Conservation (phyloP, 2,888 invertebrate genomes). For the Zaprionus bogoriensis region DNA sequence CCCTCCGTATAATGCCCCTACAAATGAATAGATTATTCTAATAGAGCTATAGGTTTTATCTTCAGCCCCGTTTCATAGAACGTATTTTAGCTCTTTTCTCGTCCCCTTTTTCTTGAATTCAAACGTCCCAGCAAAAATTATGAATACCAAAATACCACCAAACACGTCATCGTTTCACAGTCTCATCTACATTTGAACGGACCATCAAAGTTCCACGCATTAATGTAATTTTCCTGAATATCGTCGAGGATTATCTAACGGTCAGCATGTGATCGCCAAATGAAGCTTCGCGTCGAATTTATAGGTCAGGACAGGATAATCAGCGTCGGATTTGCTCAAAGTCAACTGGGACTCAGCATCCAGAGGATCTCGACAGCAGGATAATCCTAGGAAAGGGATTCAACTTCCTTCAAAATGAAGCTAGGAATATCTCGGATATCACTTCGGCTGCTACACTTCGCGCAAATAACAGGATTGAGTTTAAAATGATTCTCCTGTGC, state of each 20-base stretch:
- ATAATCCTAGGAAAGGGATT: no score
- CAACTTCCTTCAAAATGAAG: no score
- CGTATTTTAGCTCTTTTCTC: conserved; percentile 27
- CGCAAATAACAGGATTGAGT: no score
- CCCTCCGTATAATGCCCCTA: conserved; percentile 20
- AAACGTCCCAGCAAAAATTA: not conserved
- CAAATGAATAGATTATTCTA: not conserved
- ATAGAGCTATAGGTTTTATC: not conserved
- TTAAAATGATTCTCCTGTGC: not conserved
- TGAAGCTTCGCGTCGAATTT: conserved; percentile 5
- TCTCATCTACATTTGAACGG: conserved; percentile 15
- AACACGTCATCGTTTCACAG: conserved; percentile 10
- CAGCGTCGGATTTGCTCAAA: conserved; percentile 27
- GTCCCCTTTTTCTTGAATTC: not conserved
- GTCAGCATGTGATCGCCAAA: not conserved
- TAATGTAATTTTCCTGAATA: not conserved
- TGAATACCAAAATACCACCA: not conserved
- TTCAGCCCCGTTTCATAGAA: not conserved
- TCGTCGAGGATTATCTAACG: conserved; percentile 5
- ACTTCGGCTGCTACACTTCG: no score
- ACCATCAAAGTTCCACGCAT: conserved; percentile 13
- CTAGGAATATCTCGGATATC: no score
- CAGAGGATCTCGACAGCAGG: not conserved
- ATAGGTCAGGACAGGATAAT: not conserved
- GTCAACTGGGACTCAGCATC: conserved; percentile 34